Base-by-base conservation (phyloP, 2,113 vertebrate species). In the Labrus mixtus region DNA sequence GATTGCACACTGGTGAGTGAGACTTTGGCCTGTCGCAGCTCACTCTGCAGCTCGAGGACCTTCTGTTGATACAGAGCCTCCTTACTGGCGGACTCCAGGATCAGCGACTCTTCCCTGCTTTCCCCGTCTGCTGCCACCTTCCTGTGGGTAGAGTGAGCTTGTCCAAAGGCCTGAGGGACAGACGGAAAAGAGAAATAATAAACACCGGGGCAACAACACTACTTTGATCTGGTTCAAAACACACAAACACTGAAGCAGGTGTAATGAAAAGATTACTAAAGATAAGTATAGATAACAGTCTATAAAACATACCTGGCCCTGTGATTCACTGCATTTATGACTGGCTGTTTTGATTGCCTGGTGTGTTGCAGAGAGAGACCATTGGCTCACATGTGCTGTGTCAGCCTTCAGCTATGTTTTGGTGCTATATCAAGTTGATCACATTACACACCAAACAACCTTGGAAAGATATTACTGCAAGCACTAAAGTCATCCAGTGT, bases 121-220 rank as follows among this genome's bases (percentile, higher is more conserved):
- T 99, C 98, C 4, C 98, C 98, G 10, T 98, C 98, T 3, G 97
- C 97, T 4, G 97, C 98, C 72, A 98, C 98, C 84, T 98, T 99
- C 91, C 96, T 98, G 87, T 99, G 98, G 90, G 97, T 97, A 0
- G 95, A 97, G 87, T 99, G 93, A 2, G 96, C 98, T 73, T 99
- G 98, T 67, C 98, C 98, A 81, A 98, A 99, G 1, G 98, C 98
- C 98, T 99, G 78, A n/a, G 33, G 76, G 22, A 65, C 39, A 57
- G 20, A 82, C 9, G 22, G 16, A 53, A 37, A 7, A 33, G 3
- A 33, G 29, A 33, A 33, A 33, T 6, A 72, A 53, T 0, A 33
- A 39, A 56, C 46, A 70, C 36, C 11, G 48, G 4, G n/a, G 19
- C 11, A 73, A 51, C 9, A 51, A 51, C 58, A 33, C 11, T 17